Evolutionary conservation across 2,113 vertebrate genomes (phyloP).

Genomic region (Phasianus colchicus): DNA sequence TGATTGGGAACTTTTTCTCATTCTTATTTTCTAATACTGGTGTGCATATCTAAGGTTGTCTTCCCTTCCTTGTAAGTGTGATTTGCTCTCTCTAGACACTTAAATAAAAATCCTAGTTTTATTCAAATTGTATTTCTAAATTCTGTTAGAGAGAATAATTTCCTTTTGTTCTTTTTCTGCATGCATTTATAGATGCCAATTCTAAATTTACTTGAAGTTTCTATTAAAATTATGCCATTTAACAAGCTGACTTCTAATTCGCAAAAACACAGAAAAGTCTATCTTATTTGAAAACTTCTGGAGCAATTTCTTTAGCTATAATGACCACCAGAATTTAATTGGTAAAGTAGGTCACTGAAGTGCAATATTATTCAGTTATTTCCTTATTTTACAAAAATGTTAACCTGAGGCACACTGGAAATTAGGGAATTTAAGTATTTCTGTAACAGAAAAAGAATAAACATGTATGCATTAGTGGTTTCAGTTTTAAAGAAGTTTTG

Average conservation of each 20-base stretch:
- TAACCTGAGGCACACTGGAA: neutral
- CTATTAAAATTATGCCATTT: neutral
- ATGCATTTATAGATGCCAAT: neutral
- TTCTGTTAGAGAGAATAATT: neutral
- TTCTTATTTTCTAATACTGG: neutral
- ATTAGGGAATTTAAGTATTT: neutral
- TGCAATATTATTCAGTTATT: neutral
- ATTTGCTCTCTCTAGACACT: neutral
- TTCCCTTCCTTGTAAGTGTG: neutral
- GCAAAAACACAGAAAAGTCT: neutral
- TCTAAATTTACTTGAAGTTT: neutral
- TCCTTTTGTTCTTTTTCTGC: neutral
- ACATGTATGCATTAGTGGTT: neutral
- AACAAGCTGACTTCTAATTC: neutral
- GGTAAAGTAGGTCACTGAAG: neutral
- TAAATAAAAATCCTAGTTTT: neutral
- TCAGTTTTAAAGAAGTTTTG: neutral
- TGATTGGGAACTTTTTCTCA: neutral
- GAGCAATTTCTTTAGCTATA: neutral
- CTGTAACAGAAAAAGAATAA: neutral
- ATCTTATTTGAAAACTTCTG: neutral
- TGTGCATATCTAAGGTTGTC: rapidly evolving
- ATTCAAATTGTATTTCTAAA: neutral
- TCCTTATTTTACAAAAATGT: neutral
- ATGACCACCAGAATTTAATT: neutral